Evolutionary conservation across 1,140 invertebrate genomes (phyloP), one percentile per base, ranked within the genome.

Genomic region (Pygmarrhopalites habei): DNA sequence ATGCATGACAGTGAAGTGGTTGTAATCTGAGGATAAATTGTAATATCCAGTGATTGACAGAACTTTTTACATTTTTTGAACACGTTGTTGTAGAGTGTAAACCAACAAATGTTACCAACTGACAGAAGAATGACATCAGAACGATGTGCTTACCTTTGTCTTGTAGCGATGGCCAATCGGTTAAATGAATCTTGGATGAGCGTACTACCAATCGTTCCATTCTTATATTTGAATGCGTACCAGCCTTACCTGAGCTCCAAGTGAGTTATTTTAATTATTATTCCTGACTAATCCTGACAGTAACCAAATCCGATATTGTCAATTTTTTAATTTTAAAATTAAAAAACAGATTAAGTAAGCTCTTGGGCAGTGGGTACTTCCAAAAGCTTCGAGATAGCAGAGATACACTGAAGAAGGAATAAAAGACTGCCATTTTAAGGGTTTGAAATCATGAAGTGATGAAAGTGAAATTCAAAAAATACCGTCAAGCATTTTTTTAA

Each of bases 141-240:
- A 70, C 79, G 89, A 29, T 92, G 89, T 77, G 87, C 82, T 1
- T 73, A 83, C 67, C 75, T 92, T 2, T 85, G 82, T 75, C 83
- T 83, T 0, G 75, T 89, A 19, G 85, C 87, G 15, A 79, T 92
- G 32, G 87, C 85, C 15, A 92, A 92, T 74, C 81, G 84, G 75
- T 67, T 89, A 55, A 75, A 82, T 55, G 85, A 90, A 77, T 82
- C 82, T 1, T 93, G 89, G 89, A 87, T 90, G 65, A 78, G 78
- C 19, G 56, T 81, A 2, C 82, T 86, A 58, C 82, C 83, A 0
- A 62, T 85, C 1, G 76, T 91, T 19, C 72, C 80, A 1, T 64
- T 89, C 5, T 73, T 78, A 7, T 92, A 92, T 73, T 49, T 84
- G 1, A 69, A 68, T 17, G 78, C 81, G 43, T 88, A 88, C 71